phyloP scores from a whole-genome alignment of 2,888 invertebrate species.

The Orthosia cruda region DNA sequence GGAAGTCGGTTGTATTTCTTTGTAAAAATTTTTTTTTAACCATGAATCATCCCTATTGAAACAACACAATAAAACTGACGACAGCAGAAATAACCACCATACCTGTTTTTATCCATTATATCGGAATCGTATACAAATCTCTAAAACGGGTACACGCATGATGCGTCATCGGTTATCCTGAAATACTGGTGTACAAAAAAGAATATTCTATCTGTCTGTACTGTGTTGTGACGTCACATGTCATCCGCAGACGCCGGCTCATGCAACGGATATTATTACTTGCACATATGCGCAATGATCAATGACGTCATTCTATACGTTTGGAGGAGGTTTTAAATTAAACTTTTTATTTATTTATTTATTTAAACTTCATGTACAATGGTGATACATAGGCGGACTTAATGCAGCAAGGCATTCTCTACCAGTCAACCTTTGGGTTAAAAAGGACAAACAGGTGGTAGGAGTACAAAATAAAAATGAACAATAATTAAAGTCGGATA shows the following conservation, averaged over 20 bases:
- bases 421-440: too few relatives aligned
- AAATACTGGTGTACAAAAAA: neutral
- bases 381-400: too few relatives aligned
- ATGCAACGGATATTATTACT: constrained; percentile 28
- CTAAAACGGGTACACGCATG: constrained; percentile 4
- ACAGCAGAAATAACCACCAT: neutral
- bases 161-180: constrained; percentile 29
- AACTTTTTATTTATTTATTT: too few relatives aligned
- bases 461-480: too few relatives aligned
- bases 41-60: too few relatives aligned
- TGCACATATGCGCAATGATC: constrained; percentile 36
- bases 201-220: neutral
- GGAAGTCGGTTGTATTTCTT: too few relatives aligned
- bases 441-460: too few relatives aligned
- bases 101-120: neutral
- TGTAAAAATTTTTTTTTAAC: too few relatives aligned
- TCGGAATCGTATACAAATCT: neutral
- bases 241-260: constrained; percentile 35
- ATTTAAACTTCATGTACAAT: too few relatives aligned
- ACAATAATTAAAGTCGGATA: too few relatives aligned
- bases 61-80: neutral
- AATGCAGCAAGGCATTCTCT: too few relatives aligned
- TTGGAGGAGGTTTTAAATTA: neutral
- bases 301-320: constrained; percentile 45
- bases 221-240: constrained; percentile 50